Base-by-base conservation (phyloP, 2,797 vertebrate genomes). In the Phrynocephalus guinanensis region DNA sequence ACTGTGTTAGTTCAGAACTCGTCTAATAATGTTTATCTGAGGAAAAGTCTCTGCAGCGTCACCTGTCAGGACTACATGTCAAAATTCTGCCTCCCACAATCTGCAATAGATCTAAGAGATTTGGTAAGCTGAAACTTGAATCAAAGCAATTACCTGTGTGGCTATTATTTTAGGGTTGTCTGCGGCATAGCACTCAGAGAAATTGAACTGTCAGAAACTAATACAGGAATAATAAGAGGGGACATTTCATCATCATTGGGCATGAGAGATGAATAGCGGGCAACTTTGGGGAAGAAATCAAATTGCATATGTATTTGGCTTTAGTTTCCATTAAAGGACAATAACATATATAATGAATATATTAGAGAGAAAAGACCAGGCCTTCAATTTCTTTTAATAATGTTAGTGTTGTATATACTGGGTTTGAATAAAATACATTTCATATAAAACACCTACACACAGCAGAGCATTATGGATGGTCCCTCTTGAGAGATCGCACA, bases 201-300 rank as follows among this genome's bases (percentile, higher is more conserved):
- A 96, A 96, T 95, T 96, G 96, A 96, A 96, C 95, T 96, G 95
- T 97, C 96, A 97, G 93, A 94, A 96, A 92, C 89, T 94, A 96
- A 97, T 96, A 94, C 38, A 94, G 92, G 90, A 95, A 93, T 96
- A 96, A 96, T 94, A 96, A 95, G 91, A 86, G 93, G 94, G 89
- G 94, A 95, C 93, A 93, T 96, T 96, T 96, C 93, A 91, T 96
- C 93, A 95, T 95, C 91, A 92, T 93, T 95, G 95, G 95, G 93
- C 93, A 93, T 90, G 91, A 91, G 93, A 95, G 95, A 96, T 95
- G 94, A 96, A 96, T 96, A 96, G 93, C 89, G 93, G 93, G 88
- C 94, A 96, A 93, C 84, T 90, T 88, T 95, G 93, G 95, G 94
- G 90, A 16, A 84, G 92, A 93, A 88, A 94, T 90, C 86, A 94